Percentiles rank a stretch among this genome's conserved stretches.
Conservation (phyloP, 1,140 invertebrate species). For the Heterodera carotae region DNA sequence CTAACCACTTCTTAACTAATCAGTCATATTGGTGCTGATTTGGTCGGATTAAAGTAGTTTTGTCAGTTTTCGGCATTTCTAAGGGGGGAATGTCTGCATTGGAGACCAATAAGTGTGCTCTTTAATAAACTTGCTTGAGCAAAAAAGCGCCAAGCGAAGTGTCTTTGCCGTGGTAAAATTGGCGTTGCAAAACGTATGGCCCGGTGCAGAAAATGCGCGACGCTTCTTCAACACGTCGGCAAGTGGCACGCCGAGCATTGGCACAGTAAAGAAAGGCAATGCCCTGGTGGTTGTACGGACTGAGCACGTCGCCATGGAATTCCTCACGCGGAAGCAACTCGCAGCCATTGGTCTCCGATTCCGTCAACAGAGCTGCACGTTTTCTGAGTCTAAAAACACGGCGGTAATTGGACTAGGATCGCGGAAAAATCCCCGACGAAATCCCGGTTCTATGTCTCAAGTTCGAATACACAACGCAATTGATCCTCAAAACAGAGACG, state of each 20-base stretch:
- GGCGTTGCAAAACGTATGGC: slow-evolving; percentile 69
- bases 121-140: slow-evolving; percentile 36
- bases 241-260: slow-evolving; percentile 77
- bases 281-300: slow-evolving; percentile 82
- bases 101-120: not conserved
- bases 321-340: not conserved
- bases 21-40: too few relatives aligned
- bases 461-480: too few relatives aligned
- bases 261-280: slow-evolving; percentile 88
- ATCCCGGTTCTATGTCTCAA: too few relatives aligned
- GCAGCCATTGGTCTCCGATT: not conserved
- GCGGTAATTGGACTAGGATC: too few relatives aligned
- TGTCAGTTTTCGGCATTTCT: too few relatives aligned
- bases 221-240: slow-evolving; percentile 72
- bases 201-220: slow-evolving; percentile 59
- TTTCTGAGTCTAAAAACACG: slow-evolving; percentile 26
- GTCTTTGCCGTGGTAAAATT: slow-evolving; percentile 80
- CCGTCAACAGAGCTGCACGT: slow-evolving; percentile 6
- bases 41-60: too few relatives aligned
- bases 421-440: too few relatives aligned
- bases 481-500: too few relatives aligned
- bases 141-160: slow-evolving; percentile 90
- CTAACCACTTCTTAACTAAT: too few relatives aligned
- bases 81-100: too few relatives aligned
- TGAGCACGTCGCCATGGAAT: slow-evolving; percentile 74